Base-by-base conservation (phyloP, 2,113 vertebrate species). In the Coracopsis vasa region DNA sequence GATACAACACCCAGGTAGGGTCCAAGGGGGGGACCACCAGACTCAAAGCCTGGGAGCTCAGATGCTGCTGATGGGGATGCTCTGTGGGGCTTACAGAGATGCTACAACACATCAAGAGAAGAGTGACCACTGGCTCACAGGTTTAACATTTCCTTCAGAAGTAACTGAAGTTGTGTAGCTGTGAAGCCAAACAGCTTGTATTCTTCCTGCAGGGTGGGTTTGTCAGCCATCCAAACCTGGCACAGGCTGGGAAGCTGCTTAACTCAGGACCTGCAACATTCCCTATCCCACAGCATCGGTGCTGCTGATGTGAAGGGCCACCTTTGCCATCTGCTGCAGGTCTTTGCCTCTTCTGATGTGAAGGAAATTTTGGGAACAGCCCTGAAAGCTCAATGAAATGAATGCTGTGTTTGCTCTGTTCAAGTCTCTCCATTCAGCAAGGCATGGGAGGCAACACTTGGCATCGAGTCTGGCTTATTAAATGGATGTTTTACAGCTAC, bases 41-140 rank as follows among this genome's bases (percentile, higher is more conserved):
- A 28, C 6, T 39, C 42, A 41, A 28, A 48, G 23, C 6, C 6
- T 0, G 0, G 50, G 54, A 37, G 7, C 20, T 71, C 29, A 39
- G 39, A 13, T 31, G 45, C 19, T 70, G 41, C 62, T 1, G 4
- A 24, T 39, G 11, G 9, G 4, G 48, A 11, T 9, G 24, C 44
- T 37, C 33, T 33, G 31, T 4, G 16, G 15, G 37, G 24, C 13
- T 80, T 33, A 16, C 7, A 20, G 24, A 50, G 9, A 7, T 54
- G 39, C 21, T 73, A 4, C 35, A 42, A 70, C 10, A 56, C n/a
- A 21, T 4, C 11, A 8, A 1, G 6, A 60, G 41, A 50, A 50
- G 17, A 29, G 10, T 1, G 8, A 42, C 2, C 27, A 15, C 9
- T 12, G 44, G 41, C 45, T 79, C 65, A 61, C 9, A 45, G 0